Percentiles rank a stretch among this genome's conserved stretches.
Conservation (phyloP, 92 coral and sea anemone genomes). For the Virgularia gustaviana region DNA sequence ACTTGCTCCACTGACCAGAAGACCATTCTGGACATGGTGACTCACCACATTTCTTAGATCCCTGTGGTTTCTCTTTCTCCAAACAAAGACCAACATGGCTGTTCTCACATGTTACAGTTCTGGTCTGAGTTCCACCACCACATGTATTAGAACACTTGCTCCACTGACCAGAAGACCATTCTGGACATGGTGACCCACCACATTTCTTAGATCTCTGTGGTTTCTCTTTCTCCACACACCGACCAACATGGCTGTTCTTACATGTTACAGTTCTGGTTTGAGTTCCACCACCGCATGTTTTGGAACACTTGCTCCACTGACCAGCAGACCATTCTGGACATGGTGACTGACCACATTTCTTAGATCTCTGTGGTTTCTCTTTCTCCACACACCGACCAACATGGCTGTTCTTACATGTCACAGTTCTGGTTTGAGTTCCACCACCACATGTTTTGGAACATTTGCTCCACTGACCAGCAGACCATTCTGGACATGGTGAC, state of each 20-base stretch:
- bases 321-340: slow-evolving; percentile 18
- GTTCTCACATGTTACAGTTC: slow-evolving; percentile 44
- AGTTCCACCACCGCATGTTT: slow-evolving; percentile 25
- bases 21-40: slow-evolving; percentile 74
- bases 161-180: slow-evolving; percentile 15
- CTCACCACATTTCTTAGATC: slow-evolving; percentile 20
- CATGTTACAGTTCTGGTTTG: slow-evolving; percentile 11
- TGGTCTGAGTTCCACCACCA: slow-evolving; percentile 38
- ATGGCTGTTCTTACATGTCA: slow-evolving; percentile 21
- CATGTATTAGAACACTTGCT: slow-evolving; percentile 37
- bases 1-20: slow-evolving; percentile 59
- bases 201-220: neutral
- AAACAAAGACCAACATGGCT: slow-evolving; percentile 1
- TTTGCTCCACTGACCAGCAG: neutral
- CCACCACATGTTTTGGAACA: slow-evolving; percentile 29
- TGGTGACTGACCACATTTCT: slow-evolving; percentile 7
- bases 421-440: slow-evolving; percentile 9
- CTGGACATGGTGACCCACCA: slow-evolving; percentile 12
- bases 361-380: neutral
- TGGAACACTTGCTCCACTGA: slow-evolving; percentile 20
- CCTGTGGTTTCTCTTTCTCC: neutral
- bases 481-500: slow-evolving; percentile 15
- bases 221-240: neutral
- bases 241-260: slow-evolving; percentile 24
- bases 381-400: slow-evolving; percentile 19